Conservation (phyloP, 1,140 invertebrate species). For the Liolophura sinensis region DNA sequence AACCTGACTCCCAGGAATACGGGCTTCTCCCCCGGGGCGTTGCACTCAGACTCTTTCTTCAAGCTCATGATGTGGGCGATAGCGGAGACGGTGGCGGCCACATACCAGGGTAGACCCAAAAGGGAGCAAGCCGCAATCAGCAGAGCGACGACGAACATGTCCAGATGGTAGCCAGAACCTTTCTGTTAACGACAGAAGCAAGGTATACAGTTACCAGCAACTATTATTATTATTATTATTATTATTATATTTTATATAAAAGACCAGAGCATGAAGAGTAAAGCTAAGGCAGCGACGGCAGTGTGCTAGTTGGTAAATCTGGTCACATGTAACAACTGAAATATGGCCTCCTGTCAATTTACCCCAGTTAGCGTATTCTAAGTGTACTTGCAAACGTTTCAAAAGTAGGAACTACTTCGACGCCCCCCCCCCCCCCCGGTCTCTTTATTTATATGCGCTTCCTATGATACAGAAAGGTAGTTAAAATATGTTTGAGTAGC, state of each 20-base stretch:
- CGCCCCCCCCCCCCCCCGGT: no score
- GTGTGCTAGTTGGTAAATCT: no score
- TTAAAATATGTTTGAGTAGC: no score
- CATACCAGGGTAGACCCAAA: conserved; percentile 95
- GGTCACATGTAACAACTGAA: no score
- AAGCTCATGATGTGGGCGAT: conserved; percentile 98
- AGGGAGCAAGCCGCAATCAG: conserved; percentile 89
- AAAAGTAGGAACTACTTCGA: no score
- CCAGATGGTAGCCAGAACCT: conserved; percentile 97
- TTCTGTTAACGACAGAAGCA: conserved; percentile 80
- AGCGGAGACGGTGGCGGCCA: conserved; percentile 94
- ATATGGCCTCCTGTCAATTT: no score
- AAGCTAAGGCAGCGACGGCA: no score
- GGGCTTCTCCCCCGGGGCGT: conserved; percentile 98
- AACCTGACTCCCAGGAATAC: conserved; percentile 87
- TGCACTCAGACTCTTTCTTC: conserved; percentile 93
- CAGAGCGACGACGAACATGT: conserved; percentile 88
- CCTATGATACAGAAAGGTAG: no score
- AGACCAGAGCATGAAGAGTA: no score
- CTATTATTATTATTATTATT: neutral
- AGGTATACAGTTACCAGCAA: neutral
- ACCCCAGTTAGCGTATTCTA: no score
- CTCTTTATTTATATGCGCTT: neutral
- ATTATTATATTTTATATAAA: neutral
- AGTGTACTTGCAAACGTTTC: no score